Evolutionary conservation across 2,797 vertebrate species (phyloP), one percentile per base, ranked within the genome.

Genomic region (Argya squamiceps): DNA sequence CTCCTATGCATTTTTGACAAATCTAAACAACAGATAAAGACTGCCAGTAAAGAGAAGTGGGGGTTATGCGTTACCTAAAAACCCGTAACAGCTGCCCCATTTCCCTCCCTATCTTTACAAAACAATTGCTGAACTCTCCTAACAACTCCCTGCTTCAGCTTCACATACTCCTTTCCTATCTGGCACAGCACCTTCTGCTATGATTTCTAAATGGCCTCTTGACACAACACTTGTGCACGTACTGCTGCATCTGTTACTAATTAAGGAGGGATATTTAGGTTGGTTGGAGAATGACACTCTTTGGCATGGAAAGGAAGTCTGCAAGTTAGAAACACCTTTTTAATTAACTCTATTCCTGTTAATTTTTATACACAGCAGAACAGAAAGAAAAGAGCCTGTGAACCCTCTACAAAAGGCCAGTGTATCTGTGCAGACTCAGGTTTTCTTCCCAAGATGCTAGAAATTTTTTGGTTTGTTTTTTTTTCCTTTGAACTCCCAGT

Each of bases 221-320:
- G 79, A 97, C 88, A 97, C 49, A 84, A 88, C 7, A 27, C 67
- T 93, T 83, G 63, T 69, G 75, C 92, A 96, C 15, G 32, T 84
- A 95, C 73, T 32, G 56, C 91, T 96, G 91, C 94, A 97, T 97
- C 91, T 97, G 95, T 89, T 96, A 83, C 43, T 91, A 93, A 96
- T 97, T 97, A 97, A 84, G 92, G 75, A 94, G n/a, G 44, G 77
- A 91, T 94, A 85, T 59, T 53, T 63, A 88, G 69, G 71, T 68
- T 80, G 43, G 41, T 84, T 93, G 94, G 75, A 94, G 92, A 84
- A 88, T 37, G 78, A 43, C 52, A 67, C 49, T 91, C 34, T 91
- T 73, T 36, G 13, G 55, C 50, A 76, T 60, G 65, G 55, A 94
- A 94, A 80, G 55, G 62, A 85, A 93, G 50, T 22, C 59, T 91